A percentile compares a stretch with the other conserved stretches of the same genome.
phyloP scores from a whole-genome alignment of 2,113 vertebrate species.

The Pandion haliaetus region DNA sequence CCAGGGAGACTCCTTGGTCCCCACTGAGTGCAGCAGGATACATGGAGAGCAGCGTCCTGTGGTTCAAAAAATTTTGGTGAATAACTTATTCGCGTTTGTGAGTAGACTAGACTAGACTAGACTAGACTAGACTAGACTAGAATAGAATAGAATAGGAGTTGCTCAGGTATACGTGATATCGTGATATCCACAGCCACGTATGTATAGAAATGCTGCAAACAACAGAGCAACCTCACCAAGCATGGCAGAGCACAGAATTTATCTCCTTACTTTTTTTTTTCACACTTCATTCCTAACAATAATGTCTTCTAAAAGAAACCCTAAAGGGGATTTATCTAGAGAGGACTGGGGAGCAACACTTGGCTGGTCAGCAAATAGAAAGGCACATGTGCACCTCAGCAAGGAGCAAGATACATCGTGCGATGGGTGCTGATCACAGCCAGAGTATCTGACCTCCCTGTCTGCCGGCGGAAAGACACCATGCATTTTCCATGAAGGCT shows the following conservation, averaged over 20 bases:
- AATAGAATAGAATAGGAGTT: background rate
- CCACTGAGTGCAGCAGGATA: background rate
- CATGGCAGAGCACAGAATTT: background rate
- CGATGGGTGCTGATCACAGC: background rate
- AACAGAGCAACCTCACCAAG: background rate
- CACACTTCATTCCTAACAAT: background rate
- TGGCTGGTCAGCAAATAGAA: background rate
- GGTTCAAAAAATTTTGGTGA: background rate
- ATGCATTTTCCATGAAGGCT: background rate
- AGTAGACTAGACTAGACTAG: background rate
- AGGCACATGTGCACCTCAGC: background rate
- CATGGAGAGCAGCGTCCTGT: background rate
- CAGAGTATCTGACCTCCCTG: rapidly evolving
- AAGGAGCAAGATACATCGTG: background rate
- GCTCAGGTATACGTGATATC: background rate
- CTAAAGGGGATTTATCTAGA: background rate
- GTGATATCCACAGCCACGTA: background rate
- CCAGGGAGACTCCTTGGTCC: background rate
- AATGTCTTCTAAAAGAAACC: background rate
- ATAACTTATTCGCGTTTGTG: background rate
- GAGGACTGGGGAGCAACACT: background rate
- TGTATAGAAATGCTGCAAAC: background rate
- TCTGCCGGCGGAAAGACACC: background rate
- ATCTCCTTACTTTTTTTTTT: background rate
- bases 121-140: too few species aligned